These are phyloP conservation scores for Phallusia fumigata DNA, from an alignment of 23 tunicate genomes.

Conservation along the genomic window DNA sequence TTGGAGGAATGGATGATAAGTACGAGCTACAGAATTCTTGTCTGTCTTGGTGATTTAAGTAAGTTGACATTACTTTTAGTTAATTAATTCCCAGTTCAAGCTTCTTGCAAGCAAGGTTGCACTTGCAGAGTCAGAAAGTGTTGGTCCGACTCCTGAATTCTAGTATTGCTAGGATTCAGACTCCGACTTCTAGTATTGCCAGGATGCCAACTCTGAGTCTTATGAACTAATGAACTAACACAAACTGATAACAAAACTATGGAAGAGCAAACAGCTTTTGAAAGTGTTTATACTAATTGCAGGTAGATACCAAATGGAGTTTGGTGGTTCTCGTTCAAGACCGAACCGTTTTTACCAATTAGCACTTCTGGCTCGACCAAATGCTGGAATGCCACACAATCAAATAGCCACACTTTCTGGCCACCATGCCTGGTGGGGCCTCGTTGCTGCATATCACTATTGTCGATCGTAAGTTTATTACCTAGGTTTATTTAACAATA, in stretches of 20 bases:
- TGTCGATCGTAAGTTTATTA: conserved; percentile 71
- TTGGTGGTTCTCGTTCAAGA: conserved; percentile 44
- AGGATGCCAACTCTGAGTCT: no score
- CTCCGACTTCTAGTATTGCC: no score
- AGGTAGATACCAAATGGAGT: conserved; percentile 91
- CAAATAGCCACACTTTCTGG: conserved; percentile 86
- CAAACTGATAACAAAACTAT: no score
- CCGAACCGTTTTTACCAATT: conserved; percentile 70
- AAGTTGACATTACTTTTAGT: background rate
- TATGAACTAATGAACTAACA: no score
- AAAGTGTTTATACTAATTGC: background rate
- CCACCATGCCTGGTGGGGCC: conserved; percentile 80
- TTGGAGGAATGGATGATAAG: conserved; percentile 52
- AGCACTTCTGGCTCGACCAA: conserved; percentile 63
- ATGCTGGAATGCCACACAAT: conserved; percentile 85
- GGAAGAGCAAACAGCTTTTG: no score
- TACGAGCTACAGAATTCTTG: conserved; percentile 55
- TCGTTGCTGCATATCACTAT: conserved; percentile 85
- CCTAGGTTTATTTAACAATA: no score
- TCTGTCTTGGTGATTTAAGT: conserved; percentile 92
- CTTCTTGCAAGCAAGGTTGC: no score
- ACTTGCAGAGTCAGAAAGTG: no score
- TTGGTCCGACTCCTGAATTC: no score
- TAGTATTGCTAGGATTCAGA: no score
- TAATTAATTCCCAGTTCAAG: no score